Conservation (phyloP, 1,140 invertebrate genomes). For the Tachypleus tridentatus region DNA sequence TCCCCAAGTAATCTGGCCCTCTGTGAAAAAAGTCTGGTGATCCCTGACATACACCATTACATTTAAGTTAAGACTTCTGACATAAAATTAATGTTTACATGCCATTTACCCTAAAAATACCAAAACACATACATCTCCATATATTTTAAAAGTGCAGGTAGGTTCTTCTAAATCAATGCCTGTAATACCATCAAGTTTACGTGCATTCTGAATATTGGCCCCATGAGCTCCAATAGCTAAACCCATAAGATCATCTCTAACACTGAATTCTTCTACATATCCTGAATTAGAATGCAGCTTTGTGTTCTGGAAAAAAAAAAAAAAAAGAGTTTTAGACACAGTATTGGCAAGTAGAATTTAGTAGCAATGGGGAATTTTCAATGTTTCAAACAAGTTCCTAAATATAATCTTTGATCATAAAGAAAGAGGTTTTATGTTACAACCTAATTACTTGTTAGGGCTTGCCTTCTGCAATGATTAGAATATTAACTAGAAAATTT, state of each 20-base stretch:
- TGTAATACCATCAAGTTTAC: slow-evolving; percentile 83
- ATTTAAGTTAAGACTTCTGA: too few species aligned
- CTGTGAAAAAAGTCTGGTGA: too few species aligned
- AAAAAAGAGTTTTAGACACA: background rate
- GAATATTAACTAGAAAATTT: too few species aligned
- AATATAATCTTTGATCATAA: too few species aligned
- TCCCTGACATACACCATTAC: too few species aligned
- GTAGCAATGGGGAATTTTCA: background rate
- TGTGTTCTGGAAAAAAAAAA: background rate
- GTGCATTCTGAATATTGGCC: slow-evolving; percentile 87
- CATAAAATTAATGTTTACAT: too few species aligned
- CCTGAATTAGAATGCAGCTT: background rate
- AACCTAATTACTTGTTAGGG: too few species aligned
- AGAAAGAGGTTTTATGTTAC: too few species aligned
- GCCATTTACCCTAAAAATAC: too few species aligned
- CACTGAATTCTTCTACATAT: slow-evolving; percentile 87
- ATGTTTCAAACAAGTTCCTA: too few species aligned
- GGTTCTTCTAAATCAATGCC: slow-evolving; percentile 93
- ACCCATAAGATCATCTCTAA: slow-evolving; percentile 92
- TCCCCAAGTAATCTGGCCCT: too few species aligned
- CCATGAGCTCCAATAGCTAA: slow-evolving; percentile 80
- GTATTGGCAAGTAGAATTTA: background rate
- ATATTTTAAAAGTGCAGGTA: slow-evolving; percentile 90
- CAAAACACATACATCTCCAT: slow-evolving; percentile 28
- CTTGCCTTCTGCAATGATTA: too few species aligned